Base-by-base conservation (phyloP, 2,113 vertebrate genomes). In the Herpetotheres cachinnans region DNA sequence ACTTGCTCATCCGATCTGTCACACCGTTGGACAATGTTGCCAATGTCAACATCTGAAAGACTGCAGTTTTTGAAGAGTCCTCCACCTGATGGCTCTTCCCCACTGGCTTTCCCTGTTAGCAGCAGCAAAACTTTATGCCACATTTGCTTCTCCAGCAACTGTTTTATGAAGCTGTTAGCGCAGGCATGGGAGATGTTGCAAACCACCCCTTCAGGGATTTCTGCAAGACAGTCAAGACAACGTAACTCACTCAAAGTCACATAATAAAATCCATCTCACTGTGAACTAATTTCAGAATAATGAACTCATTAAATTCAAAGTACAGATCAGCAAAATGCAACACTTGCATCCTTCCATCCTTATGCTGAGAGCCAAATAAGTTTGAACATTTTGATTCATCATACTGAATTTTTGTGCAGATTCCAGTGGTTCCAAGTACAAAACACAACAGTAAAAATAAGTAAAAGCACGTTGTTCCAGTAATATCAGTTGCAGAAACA, bases 71-170 rank as follows among this genome's bases (percentile, higher is more conserved):
- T 96, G 85, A 98, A 72, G 70, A 98, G 84, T 55, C 96, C 72
- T n/a, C 88, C 76, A 58, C 56, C 44, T 0, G 94, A 66, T 0
- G 91, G 71, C 7, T 77, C 63, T 82, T 98, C 94, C 72, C 97
- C 97, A 50, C 16, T 97, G 10, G 82, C 90, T 77, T 95, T 97
- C 55, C 98, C 93, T 11, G 98, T 98, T 29, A 99, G 93, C 40
- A 99, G 85, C 58, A 98, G 96, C 70, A 98, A 95, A 76, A 98
- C 97, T 89, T 98, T 95, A 1, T 93, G 82, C 98, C 98, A 98
- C 90, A 90, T 98, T 77, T 98, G 95, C 70, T 97, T 97, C 69
- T 96, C 95, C 91, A 98, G 95, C 74, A 98, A 93, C 58, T 94
- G 96, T 40, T 98, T 98, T 94, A 98, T 80, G 52, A 98, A 97